A percentile compares a stretch with the other conserved stretches of the same genome.
Conservation (phyloP, 53 echinoderm and acorn worm genomes). For the Paracentrotus lividus region DNA sequence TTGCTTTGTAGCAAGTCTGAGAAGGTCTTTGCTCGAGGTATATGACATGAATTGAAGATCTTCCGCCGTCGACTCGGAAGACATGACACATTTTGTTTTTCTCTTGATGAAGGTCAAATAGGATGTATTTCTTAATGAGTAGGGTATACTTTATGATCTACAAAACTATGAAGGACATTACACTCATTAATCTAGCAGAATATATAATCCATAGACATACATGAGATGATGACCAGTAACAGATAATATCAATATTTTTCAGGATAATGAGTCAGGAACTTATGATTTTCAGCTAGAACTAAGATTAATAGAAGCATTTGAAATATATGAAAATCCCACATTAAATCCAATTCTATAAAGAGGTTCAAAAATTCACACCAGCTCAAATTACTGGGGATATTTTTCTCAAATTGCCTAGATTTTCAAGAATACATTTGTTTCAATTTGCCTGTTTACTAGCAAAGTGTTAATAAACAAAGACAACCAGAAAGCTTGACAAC, state of each 20-base stretch:
- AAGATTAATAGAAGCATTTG: neutral
- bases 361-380: too few relatives aligned
- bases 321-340: neutral
- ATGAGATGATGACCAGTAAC: neutral
- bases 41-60: neutral
- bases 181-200: neutral
- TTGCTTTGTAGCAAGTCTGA: conserved; percentile 23
- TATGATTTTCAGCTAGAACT: neutral
- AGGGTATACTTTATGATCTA: conserved; percentile 24
- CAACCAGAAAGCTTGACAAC: too few relatives aligned
- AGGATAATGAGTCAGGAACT: neutral
- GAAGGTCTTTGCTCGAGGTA: neutral
- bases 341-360: too few relatives aligned
- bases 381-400: too few relatives aligned
- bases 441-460: too few relatives aligned
- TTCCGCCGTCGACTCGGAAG: neutral
- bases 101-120: conserved; percentile 40
- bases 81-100: conserved; percentile 39
- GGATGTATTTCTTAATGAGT: neutral
- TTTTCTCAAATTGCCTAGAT: too few relatives aligned
- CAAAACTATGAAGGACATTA: conserved; percentile 14
- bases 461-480: too few relatives aligned
- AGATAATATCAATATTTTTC: neutral
- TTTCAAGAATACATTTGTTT: too few relatives aligned
- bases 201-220: neutral